A percentile compares a stretch with the other conserved stretches of the same genome.
phyloP scores from a whole-genome alignment of 1,140 invertebrate genomes.

The Calycopis cecrops region DNA sequence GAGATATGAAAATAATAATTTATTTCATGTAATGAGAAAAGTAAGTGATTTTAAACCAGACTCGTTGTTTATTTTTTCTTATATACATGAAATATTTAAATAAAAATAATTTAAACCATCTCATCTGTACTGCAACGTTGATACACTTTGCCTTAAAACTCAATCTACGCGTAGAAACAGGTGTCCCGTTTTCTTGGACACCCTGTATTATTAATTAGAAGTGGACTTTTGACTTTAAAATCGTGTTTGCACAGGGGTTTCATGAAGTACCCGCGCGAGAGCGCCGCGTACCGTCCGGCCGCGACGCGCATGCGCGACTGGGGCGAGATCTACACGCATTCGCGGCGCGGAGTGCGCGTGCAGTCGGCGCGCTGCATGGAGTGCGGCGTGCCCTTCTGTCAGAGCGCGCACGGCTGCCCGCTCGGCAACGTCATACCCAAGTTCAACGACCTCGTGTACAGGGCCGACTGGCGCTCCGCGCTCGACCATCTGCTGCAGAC shows the following conservation, averaged over 20 bases:
- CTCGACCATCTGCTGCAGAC: conserved; percentile 96
- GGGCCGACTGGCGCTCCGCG: conserved; percentile 97
- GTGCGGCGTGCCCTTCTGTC: conserved; percentile 99
- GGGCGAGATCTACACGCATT: conserved; percentile 96
- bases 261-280: conserved; percentile 95
- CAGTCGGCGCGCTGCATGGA: conserved; percentile 99
- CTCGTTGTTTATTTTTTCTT: too few species aligned
- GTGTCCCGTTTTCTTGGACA: too few species aligned
- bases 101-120: too few species aligned
- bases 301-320: conserved; percentile 93
- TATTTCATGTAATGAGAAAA: too few species aligned
- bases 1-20: too few species aligned
- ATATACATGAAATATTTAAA: too few species aligned
- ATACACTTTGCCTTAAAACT: too few species aligned
- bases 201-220: too few species aligned
- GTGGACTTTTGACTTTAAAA: background rate
- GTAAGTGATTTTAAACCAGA: too few species aligned
- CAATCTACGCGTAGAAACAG: too few species aligned
- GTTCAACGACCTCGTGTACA: conserved; percentile 98
- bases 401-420: conserved; percentile 95
- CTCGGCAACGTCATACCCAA: conserved; percentile 99
- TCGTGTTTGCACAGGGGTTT: conserved; percentile 81
- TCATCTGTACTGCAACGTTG: too few species aligned
- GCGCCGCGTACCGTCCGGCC: conserved; percentile 87
- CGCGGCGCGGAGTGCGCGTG: conserved; percentile 89